Conservation (phyloP, 2,113 vertebrate species). For the Pseudorasbora parva region DNA sequence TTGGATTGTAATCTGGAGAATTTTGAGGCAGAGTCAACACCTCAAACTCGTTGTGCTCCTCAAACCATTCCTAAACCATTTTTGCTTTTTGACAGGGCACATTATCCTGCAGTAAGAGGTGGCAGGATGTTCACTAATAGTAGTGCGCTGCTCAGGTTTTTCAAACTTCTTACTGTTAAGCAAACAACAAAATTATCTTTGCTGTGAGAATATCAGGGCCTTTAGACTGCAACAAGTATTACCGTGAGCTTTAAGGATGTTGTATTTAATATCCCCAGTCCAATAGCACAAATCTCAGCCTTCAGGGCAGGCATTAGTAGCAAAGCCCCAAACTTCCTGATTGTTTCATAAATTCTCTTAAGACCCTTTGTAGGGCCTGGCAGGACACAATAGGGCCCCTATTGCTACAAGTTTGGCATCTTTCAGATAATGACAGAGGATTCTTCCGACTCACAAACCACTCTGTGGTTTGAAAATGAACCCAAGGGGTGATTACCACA, state of each 20-base stretch:
- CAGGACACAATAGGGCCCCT: slow-evolving; percentile 73
- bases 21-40: no score
- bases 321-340: slow-evolving; percentile 49
- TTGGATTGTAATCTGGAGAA: no score
- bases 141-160: no score
- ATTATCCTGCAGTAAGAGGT: no score
- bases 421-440: slow-evolving; percentile 56
- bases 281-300: slow-evolving; percentile 53
- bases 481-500: slow-evolving; percentile 68
- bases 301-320: slow-evolving; percentile 51
- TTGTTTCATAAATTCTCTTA: slow-evolving; percentile 60
- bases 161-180: neutral
- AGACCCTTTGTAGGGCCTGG: slow-evolving; percentile 66
- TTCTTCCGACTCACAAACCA: slow-evolving; percentile 37
- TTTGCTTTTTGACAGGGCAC: no score
- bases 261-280: slow-evolving; percentile 57
- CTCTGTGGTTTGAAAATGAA: slow-evolving; percentile 70
- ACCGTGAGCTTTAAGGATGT: slow-evolving; percentile 45
- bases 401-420: slow-evolving; percentile 69
- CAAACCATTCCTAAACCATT: no score
- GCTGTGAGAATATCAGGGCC: neutral
- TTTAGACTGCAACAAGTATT: neutral
- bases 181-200: neutral
- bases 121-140: no score
- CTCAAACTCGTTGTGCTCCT: no score